Evolutionary conservation across 2,888 invertebrate genomes (phyloP).

Genomic region (Oscheius onirici): DNA sequence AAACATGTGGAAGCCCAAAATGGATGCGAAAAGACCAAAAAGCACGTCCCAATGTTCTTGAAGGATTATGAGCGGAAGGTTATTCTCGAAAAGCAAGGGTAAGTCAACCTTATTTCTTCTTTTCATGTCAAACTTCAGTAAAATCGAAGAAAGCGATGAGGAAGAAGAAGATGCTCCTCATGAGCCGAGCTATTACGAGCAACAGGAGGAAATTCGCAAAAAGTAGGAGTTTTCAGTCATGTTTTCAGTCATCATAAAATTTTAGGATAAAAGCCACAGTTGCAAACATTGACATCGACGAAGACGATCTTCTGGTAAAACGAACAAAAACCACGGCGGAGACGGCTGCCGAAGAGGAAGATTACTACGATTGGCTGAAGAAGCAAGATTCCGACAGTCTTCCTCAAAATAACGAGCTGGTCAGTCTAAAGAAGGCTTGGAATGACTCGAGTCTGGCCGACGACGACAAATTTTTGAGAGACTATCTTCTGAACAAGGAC

Average conservation of each 20-base stretch:
- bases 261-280: constrained; percentile 59
- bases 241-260: background rate
- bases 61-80: constrained; percentile 85
- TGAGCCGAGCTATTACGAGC: constrained; percentile 50
- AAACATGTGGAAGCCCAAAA: constrained; percentile 25
- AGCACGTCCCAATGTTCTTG: constrained; percentile 78
- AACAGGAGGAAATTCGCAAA: constrained; percentile 79
- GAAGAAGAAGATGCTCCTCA: constrained; percentile 46
- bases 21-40: constrained; percentile 70
- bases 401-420: constrained; percentile 16
- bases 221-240: constrained; percentile 75
- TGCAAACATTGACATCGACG: constrained; percentile 71
- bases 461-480: constrained; percentile 87
- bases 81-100: constrained; percentile 79
- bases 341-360: constrained; percentile 75
- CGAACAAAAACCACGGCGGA: constrained; percentile 71
- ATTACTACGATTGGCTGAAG: constrained; percentile 83
- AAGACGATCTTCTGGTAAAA: constrained; percentile 72
- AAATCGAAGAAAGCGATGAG: constrained; percentile 59
- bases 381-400: constrained; percentile 76
- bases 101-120: background rate
- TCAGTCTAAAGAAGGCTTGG: constrained; percentile 46
- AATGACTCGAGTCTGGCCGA: constrained; percentile 82
- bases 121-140: constrained; percentile 36
- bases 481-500: constrained; percentile 89